Conservation (phyloP, 2,797 vertebrate genomes). For the Coracias cyanogaster region DNA sequence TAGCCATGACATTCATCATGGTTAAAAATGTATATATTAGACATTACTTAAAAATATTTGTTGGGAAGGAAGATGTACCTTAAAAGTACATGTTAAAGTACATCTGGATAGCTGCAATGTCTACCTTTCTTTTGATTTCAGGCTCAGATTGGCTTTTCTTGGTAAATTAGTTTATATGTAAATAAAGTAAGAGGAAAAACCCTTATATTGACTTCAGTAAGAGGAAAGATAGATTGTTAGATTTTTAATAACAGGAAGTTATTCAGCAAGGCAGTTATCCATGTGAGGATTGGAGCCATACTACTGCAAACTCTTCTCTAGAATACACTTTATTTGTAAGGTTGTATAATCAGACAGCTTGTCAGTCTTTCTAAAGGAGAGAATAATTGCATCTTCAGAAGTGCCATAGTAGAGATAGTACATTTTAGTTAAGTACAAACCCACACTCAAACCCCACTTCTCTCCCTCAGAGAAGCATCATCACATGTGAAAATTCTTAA, state of each 20-base stretch:
- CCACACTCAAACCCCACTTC: too few relatives aligned
- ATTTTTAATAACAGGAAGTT: background rate
- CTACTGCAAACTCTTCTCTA: background rate
- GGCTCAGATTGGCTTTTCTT: background rate
- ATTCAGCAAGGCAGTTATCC: background rate
- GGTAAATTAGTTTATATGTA: background rate
- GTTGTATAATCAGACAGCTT: background rate
- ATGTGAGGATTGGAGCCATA: background rate
- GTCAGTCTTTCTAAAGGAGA: background rate
- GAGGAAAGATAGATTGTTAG: background rate
- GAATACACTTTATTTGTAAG: background rate
- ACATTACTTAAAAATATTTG: background rate
- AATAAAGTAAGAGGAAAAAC: background rate
- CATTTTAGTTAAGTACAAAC: background rate
- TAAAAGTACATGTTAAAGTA: background rate
- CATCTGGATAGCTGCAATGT: background rate
- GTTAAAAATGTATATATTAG: background rate
- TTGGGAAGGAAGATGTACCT: background rate
- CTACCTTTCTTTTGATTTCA: background rate
- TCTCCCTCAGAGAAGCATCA: background rate
- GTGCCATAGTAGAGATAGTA: background rate
- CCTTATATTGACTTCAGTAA: background rate
- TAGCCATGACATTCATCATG: background rate
- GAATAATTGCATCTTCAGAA: background rate
- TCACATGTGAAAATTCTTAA: background rate